Evolutionary conservation across 1,140 invertebrate species (phyloP), one percentile per base, ranked within the genome.

Genomic region (Diabrotica virgifera): DNA sequence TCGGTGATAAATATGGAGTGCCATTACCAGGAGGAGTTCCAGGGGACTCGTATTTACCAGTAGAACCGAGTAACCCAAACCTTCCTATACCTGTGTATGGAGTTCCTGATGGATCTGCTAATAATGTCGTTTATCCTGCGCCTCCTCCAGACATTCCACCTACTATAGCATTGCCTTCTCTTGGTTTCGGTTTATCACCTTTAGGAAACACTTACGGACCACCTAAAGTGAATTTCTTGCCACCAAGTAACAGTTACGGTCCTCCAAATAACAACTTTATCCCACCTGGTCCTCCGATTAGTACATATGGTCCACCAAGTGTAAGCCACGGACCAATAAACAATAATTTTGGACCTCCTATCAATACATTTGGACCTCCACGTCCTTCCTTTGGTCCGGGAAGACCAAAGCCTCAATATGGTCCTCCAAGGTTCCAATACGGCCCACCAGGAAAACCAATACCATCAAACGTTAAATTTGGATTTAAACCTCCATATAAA

Each of bases 71-170:
- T 74, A 80, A 80, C 68, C 59, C 78, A 52, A 79, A 75, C 65
- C 76, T 81, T 24, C 83, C 83, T 0, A 77, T 80, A 12, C 82
- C 83, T 12, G 78, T 85, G 0, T 85, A 84, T 70, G 83, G 83
- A 52, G 82, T 82, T 1, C 84, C 84, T 14, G 79, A 83, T 62
- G 70, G 77, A 53, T 74, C 77, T 12, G 73, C 76, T 9, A 79
- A 79, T 62, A 73, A 80, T 63, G 74, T 81, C 35, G 73, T 80
- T 40, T 83, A 84, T 63, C 78, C 83, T 7, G 80, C 80, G 0
- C 79, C 76, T 52, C 79, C 78, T 68, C 82, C 79, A 56, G 80
- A 81, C 67, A 77, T 80, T 53, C 79, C 77, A 37, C 84, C 64
- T 76, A 72, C 77, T 7, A 36, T 63, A 11, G 12, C 62, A 38